A percentile compares a stretch with the other conserved stretches of the same genome.
These are phyloP conservation scores for Anthophora plumipes DNA, from an alignment of 2,888 invertebrate species.

Conservation along the genomic window DNA sequence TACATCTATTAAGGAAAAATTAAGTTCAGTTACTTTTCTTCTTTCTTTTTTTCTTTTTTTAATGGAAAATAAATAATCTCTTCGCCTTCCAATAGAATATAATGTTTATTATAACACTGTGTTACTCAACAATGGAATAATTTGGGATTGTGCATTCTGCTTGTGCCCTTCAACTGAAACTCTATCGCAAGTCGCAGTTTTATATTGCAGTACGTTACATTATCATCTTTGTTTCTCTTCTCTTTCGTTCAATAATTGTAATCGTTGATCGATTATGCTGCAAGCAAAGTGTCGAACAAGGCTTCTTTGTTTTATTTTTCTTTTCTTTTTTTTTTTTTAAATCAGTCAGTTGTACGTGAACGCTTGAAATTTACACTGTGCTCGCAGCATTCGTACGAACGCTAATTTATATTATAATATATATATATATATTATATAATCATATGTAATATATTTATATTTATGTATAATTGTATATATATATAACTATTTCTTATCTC, in stretches of 20 bases:
- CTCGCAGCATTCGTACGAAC: constrained; percentile 53
- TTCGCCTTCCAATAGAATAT: constrained; percentile 74
- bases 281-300: constrained; percentile 50
- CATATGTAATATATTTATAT: constrained; percentile 49
- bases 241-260: constrained; percentile 31
- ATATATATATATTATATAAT: constrained; percentile 53
- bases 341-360: constrained; percentile 16
- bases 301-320: too few species aligned
- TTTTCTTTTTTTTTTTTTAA: too few species aligned
- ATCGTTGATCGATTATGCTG: constrained; percentile 50
- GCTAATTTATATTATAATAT: constrained; percentile 51
- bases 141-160: constrained; percentile 79
- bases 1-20: constrained; percentile 4
- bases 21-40: neutral
- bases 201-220: constrained; percentile 60
- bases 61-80: constrained; percentile 41
- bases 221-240: constrained; percentile 16
- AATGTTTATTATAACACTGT: constrained; percentile 80
- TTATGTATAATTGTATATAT: constrained; percentile 57
- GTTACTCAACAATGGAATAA: constrained; percentile 77
- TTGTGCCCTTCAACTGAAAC: constrained; percentile 76
- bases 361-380: constrained; percentile 43
- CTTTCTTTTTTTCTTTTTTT: neutral
- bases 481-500: constrained; percentile 65
- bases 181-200: constrained; percentile 66